These are phyloP conservation scores for Chelidonichthys spinosus DNA, from an alignment of 2,797 vertebrate genomes.

Conservation along the genomic window DNA sequence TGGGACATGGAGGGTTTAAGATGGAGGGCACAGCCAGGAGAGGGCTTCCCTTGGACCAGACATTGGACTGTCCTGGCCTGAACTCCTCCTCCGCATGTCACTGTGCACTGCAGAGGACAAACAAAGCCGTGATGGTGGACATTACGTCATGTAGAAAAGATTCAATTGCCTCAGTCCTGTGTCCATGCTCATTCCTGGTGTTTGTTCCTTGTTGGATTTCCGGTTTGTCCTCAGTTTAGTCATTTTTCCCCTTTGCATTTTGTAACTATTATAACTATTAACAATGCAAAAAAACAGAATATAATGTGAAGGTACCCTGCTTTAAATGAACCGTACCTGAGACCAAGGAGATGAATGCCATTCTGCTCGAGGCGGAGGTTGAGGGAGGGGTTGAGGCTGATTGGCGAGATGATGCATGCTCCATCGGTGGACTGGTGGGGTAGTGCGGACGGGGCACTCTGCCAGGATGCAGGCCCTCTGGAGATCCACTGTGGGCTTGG, in stretches of 20 bases:
- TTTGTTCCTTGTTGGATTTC: no score
- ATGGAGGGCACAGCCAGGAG: slow-evolving; percentile 78
- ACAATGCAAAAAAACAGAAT: background rate
- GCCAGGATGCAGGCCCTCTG: slow-evolving; percentile 81
- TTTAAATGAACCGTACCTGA: slow-evolving; percentile 78
- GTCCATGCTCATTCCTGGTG: no score
- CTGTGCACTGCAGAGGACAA: slow-evolving; percentile 86
- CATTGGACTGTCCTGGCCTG: slow-evolving; percentile 88
- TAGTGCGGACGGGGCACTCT: slow-evolving; percentile 76
- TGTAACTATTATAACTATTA: background rate
- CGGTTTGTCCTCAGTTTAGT: no score
- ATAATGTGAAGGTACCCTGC: background rate
- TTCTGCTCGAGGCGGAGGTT: slow-evolving; percentile 61
- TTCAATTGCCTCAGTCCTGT: background rate
- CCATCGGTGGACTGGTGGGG: slow-evolving; percentile 54
- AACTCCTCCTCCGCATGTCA: slow-evolving; percentile 92
- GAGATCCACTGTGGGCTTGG: slow-evolving; percentile 83
- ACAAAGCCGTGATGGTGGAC: slow-evolving; percentile 7
- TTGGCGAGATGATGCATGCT: slow-evolving; percentile 45
- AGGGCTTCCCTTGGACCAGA: slow-evolving; percentile 79
- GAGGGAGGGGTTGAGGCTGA: slow-evolving; percentile 50
- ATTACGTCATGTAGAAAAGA: background rate
- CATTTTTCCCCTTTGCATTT: no score
- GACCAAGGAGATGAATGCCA: slow-evolving; percentile 91
- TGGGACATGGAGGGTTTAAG: slow-evolving; percentile 84